Conservation (phyloP, 2,797 vertebrate genomes). For the Malurus splendens region DNA sequence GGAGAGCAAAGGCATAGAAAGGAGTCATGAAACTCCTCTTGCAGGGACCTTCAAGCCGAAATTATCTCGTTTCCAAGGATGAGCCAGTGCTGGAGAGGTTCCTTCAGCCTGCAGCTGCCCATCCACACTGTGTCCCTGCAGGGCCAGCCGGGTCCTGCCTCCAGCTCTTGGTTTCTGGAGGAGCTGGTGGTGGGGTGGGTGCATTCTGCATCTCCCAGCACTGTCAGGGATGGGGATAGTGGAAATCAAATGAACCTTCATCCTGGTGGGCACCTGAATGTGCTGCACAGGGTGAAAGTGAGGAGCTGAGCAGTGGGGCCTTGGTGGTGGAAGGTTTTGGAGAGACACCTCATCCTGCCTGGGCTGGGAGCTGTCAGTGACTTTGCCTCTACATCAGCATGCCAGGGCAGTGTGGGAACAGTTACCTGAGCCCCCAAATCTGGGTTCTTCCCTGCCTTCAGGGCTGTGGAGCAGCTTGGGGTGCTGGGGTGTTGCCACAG, state of each 20-base stretch:
- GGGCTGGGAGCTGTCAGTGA: background rate
- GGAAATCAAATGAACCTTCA: background rate
- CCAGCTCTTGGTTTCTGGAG: background rate
- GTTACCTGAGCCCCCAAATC: background rate
- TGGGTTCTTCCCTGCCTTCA: fast-evolving
- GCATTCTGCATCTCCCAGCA: background rate
- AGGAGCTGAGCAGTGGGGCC: background rate
- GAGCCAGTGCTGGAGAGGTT: background rate
- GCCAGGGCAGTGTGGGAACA: background rate
- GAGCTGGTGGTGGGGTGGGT: background rate
- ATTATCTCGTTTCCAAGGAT: background rate
- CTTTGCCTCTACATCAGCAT: fast-evolving
- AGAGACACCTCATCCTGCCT: background rate
- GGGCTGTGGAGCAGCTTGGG: background rate
- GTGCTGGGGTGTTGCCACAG: background rate
- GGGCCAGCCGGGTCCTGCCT: fast-evolving
- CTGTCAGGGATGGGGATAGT: background rate
- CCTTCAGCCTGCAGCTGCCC: background rate
- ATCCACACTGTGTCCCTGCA: fast-evolving
- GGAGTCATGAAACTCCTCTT: background rate
- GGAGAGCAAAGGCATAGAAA: background rate
- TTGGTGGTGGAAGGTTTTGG: background rate
- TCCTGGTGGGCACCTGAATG: background rate
- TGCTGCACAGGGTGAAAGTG: background rate
- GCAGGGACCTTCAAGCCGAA: background rate